Evolutionary conservation across 2,888 invertebrate species (phyloP).

Genomic region (Leistus spinibarbis): DNA sequence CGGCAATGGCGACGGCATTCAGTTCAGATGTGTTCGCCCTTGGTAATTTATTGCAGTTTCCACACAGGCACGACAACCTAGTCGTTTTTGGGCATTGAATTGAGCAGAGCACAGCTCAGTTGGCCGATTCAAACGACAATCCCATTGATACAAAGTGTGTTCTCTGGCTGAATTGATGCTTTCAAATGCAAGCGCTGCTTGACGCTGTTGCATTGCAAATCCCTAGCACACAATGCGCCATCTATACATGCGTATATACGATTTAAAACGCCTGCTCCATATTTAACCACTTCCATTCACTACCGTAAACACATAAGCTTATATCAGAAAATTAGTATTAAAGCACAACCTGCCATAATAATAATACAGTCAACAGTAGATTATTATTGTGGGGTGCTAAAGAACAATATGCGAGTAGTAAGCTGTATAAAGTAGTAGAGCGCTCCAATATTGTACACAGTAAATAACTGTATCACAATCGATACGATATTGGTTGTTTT

Average conservation of each 20-base stretch:
- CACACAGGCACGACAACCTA: neutral
- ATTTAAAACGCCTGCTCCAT: neutral
- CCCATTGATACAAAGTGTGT: slow-evolving; percentile 15
- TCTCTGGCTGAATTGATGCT: neutral
- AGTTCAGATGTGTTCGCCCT: slow-evolving; percentile 3
- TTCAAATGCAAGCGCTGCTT: neutral
- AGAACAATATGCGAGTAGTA: neutral
- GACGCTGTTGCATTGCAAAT: slow-evolving; percentile 5
- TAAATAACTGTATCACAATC: neutral
- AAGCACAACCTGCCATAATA: too few relatives aligned
- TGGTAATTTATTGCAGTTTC: slow-evolving; percentile 10
- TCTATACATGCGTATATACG: neutral
- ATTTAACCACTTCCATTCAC: too few relatives aligned
- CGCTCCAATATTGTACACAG: neutral
- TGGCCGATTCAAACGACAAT: slow-evolving; percentile 10
- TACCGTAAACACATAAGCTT: neutral
- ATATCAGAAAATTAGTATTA: too few relatives aligned
- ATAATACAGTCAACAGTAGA: neutral
- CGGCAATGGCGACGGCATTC: neutral
- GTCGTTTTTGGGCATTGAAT: neutral
- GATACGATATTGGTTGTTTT: neutral
- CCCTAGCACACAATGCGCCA: neutral
- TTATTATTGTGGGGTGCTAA: neutral
- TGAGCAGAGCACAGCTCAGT: neutral
- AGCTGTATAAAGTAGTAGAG: neutral